Conservation (phyloP, 2,113 vertebrate genomes). For the Oreocharis arfaki region DNA sequence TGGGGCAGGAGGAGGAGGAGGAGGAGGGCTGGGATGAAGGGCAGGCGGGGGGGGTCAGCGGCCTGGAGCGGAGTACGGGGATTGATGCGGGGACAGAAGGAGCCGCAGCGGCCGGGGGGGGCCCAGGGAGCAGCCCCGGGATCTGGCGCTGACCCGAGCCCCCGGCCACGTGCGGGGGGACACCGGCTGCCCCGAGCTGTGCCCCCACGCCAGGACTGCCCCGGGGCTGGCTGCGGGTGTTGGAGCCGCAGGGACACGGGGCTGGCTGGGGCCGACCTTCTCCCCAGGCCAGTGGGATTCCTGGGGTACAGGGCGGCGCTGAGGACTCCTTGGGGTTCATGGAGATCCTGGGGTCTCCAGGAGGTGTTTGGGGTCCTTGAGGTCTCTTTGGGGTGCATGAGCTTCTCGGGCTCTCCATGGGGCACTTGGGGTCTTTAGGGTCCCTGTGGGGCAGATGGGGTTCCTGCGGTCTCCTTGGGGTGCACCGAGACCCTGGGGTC, state of each 20-base stretch:
- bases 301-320: neutral
- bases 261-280: rapidly evolving
- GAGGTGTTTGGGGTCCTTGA: neutral
- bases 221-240: neutral
- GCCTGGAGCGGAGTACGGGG: neutral
- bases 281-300: rapidly evolving
- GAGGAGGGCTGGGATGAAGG: neutral
- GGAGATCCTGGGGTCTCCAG: neutral
- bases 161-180: rapidly evolving
- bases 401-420: neutral
- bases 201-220: neutral
- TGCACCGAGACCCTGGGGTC: neutral
- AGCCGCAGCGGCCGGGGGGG: neutral
- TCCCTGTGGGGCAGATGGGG: neutral
- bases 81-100: neutral
- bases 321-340: neutral
- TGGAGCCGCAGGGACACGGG: rapidly evolving
- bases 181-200: neutral
- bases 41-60: neutral
- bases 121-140: neutral
- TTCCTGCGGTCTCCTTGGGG: neutral
- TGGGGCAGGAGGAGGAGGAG: neutral
- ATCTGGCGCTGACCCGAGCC: rapidly evolving
- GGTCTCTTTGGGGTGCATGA: neutral
- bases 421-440: neutral